Evolutionary conservation across 2,113 vertebrate species (phyloP).

Genomic region (Ia io): DNA sequence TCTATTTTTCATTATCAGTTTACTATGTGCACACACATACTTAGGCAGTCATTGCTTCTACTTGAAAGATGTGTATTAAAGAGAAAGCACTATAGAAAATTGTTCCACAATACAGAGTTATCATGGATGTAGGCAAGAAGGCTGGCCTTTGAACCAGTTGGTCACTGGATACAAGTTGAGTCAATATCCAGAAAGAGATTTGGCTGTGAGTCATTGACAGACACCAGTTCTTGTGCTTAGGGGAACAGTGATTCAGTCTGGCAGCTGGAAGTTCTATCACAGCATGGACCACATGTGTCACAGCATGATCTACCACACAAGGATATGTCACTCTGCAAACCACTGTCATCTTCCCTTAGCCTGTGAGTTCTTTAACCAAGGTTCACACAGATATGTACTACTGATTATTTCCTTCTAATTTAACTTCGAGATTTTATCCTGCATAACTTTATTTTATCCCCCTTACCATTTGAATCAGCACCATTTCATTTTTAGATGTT

Average conservation of each 20-base stretch:
- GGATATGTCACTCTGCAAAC: background rate
- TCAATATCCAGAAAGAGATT: background rate
- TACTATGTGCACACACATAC: too few relatives aligned
- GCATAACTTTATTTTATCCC: background rate
- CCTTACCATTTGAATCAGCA: background rate
- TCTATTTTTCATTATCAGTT: background rate
- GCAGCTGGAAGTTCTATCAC: too few relatives aligned
- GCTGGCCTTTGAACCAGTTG: background rate
- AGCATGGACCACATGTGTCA: background rate
- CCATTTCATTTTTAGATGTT: constrained; percentile 9
- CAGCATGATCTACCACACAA: background rate
- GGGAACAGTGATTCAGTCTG: background rate
- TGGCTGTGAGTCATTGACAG: background rate
- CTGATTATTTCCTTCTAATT: background rate
- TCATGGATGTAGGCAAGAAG: background rate
- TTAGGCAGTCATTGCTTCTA: background rate
- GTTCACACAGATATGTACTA: too few relatives aligned
- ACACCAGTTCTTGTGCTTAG: background rate
- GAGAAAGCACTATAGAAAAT: background rate
- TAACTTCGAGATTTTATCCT: background rate
- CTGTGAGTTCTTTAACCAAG: background rate
- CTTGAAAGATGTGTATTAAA: background rate
- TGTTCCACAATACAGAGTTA: background rate
- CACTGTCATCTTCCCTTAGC: background rate
- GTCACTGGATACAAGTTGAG: background rate